A percentile compares a stretch with the other conserved stretches of the same genome.
Conservation (phyloP, 2,888 invertebrate genomes). For the Archaeoteleia sp. region DNA sequence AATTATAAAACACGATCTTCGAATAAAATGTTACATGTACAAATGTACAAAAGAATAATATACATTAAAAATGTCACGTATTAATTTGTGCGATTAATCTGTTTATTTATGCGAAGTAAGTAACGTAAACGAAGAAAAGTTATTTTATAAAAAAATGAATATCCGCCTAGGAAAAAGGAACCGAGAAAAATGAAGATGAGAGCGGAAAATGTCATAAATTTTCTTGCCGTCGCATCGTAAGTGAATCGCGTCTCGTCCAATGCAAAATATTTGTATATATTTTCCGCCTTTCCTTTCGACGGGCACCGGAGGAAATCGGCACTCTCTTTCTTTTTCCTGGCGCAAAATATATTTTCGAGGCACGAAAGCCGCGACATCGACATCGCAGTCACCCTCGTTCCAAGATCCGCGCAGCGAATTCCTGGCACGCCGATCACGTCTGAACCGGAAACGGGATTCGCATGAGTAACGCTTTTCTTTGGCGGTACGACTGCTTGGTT, state of each 20-base stretch:
- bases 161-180: neutral
- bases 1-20: too few species aligned
- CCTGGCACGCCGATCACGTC: conserved; percentile 56
- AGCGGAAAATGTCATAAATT: conserved; percentile 7
- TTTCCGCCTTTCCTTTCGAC: conserved; percentile 7
- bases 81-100: too few species aligned
- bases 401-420: conserved; percentile 24
- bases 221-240: neutral
- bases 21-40: too few species aligned
- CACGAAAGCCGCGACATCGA: conserved; percentile 40
- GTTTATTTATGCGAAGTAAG: too few species aligned
- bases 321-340: conserved; percentile 4
- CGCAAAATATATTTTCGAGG: conserved; percentile 33
- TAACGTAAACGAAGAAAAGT: too few species aligned
- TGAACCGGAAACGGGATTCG: conserved; percentile 54
- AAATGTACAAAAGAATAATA: too few species aligned
- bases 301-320: conserved; percentile 20
- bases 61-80: too few species aligned
- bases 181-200: neutral
- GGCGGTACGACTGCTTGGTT: conserved; percentile 18
- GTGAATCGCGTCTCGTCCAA: conserved; percentile 14
- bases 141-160: conserved; percentile 10
- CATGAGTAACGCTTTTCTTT: conserved; percentile 50
- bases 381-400: conserved; percentile 15
- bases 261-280: conserved; percentile 23